phyloP scores from a whole-genome alignment of 2,113 vertebrate species.

The Phyllopteryx taeniolatus region DNA sequence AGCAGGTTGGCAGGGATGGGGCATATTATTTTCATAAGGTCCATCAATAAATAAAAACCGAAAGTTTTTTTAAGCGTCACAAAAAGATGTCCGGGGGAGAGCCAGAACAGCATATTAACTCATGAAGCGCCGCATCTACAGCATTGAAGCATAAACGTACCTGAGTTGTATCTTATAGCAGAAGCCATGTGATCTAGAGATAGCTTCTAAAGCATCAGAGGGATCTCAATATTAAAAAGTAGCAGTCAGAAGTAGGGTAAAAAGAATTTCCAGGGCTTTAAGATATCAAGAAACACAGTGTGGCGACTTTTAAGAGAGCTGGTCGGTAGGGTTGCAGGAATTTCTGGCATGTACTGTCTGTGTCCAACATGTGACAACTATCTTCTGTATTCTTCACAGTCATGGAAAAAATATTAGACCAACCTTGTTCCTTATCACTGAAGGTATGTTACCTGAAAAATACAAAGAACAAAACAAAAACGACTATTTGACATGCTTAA shows the following conservation, averaged over 20 bases:
- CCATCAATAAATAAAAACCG: not conserved
- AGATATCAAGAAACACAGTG: no score
- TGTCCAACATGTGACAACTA: no score
- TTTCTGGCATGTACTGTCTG: no score
- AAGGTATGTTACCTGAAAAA: no score
- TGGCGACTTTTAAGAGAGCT: no score
- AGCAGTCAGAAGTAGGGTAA: not conserved
- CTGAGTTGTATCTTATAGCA: not conserved
- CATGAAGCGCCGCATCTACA: not conserved
- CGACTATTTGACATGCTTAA: no score
- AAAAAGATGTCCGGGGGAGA: not conserved
- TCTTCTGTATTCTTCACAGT: no score
- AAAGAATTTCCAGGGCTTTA: not conserved
- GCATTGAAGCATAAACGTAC: not conserved
- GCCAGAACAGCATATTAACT: not conserved
- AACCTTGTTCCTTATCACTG: no score
- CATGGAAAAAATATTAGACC: no score
- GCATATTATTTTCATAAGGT: not conserved
- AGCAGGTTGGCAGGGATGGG: not conserved
- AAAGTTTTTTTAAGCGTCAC: not conserved
- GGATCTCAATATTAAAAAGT: not conserved
- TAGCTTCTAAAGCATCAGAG: not conserved
- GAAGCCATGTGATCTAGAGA: not conserved
- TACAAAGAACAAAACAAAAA: no score
- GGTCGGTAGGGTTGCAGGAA: no score